Evolutionary conservation across 2,113 vertebrate species (phyloP), one percentile per base, ranked within the genome.

Genomic region (Bufo gargarizans): DNA sequence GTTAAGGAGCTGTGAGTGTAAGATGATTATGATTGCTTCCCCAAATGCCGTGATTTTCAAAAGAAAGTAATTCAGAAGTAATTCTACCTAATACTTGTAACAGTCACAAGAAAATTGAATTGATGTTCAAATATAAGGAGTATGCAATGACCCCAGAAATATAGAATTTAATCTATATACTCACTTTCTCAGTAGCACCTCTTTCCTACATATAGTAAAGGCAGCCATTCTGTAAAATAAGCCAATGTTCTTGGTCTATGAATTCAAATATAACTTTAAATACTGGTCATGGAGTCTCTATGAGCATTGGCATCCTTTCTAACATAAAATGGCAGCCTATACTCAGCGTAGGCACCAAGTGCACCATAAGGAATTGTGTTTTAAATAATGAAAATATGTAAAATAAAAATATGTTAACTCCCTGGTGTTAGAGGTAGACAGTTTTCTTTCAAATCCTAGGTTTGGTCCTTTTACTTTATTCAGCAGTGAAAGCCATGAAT

Each of bases 391-490:
- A 96, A 96, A 97, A 96, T 95, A 95, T 96, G 92, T 95, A 93
- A 95, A 96, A 96, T 95, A 95, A 96, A 96, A 95, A 94, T 94
- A 93, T 96, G 95, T 92, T 95, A 96, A 97, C 94, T 97, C 97
- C 97, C 96, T 96, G 96, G 96, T 96, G 97, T 97, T 96, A 95
- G 97, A 97, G 96, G 97, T 97, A 98, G 96, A 97, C 96, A 97
- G 96, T 96, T 97, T 96, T 96, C 96, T 98, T 97, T 98, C 97
- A 97, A 98, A 97, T 99, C 97, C 97, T 99, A 99, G 96, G 97
- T 99, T 99, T 99, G 98, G 97, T 99, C 97, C 97, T 99, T 99
- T 99, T 99, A 99, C 99, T 99, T 99, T 97, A 99, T 98, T 99
- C 97, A 99, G 97, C 98, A 99, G 97, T 99, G 98, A 98, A 98